Percentiles rank a stretch among this genome's conserved stretches.
These are phyloP conservation scores for Rattus rattus DNA, from an alignment of 2,113 vertebrate species.

Conservation along the genomic window DNA sequence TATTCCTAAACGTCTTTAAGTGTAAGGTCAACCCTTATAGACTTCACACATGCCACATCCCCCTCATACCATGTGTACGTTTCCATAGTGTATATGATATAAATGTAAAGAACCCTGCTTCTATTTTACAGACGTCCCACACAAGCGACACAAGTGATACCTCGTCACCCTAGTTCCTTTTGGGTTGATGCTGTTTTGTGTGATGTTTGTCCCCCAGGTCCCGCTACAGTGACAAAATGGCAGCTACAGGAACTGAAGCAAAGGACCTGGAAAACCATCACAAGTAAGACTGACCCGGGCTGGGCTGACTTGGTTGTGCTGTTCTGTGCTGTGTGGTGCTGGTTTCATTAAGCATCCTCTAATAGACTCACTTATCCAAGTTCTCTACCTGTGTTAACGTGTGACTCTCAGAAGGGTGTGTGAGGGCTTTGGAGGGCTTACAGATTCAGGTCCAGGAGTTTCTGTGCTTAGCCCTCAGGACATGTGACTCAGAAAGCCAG, in stretches of 20 bases:
- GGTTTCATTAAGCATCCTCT: background rate
- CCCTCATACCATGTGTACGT: background rate
- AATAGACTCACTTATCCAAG: background rate
- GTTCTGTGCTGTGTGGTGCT: too few species aligned
- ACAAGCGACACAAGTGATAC: fast-evolving
- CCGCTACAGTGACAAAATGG: slow-evolving; percentile 70
- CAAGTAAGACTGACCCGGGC: slow-evolving; percentile 77
- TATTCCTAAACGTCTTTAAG: background rate
- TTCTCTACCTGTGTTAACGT: background rate
- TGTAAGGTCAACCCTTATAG: background rate
- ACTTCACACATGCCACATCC: background rate
- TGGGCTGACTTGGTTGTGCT: fast-evolving
- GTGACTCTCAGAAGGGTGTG: background rate
- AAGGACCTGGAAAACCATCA: slow-evolving; percentile 72
- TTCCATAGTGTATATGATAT: fast-evolving
- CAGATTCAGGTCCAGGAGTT: too few species aligned
- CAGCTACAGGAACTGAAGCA: slow-evolving; percentile 50
- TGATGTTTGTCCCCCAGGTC: background rate
- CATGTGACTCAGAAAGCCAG: background rate
- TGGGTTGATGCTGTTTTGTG: background rate
- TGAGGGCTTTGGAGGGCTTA: background rate
- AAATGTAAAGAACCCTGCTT: too few species aligned
- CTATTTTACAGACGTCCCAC: fast-evolving
- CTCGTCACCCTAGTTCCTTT: too few species aligned
- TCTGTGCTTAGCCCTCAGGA: background rate